Evolutionary conservation across 2,888 invertebrate species (phyloP), one percentile per base, ranked within the genome.

Genomic region (Acutogordius australiensis): DNA sequence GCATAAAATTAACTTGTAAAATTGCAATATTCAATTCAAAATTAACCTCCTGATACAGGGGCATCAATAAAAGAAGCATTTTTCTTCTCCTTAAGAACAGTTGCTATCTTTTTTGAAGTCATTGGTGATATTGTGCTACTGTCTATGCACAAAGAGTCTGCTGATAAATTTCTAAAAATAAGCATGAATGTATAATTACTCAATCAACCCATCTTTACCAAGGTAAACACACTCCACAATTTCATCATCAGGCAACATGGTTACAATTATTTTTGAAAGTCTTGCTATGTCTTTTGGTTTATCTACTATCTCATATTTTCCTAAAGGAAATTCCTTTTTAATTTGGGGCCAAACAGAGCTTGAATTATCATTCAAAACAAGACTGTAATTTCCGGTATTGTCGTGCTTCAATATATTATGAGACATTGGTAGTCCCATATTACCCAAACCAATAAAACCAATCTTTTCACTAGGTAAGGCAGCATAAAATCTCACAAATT

Each of bases 121-220:
- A 79, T 78, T 2, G 91, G 90, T 69, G 90, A 88, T 58, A 91
- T 84, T 44, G 97, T 97, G 64, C 88, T 90, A 63, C 88, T 85
- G 70, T 99, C 97, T 61, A 97, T 80, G 62, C 91, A 77, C 13
- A 37, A 37, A 91, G 74, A 76, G 2, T 13, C 18, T 37, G 8
- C 37, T 37, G 18, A 37, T 18, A 37, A 37, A 37, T 13, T 37
- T 37, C 18, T 37, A 37, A 37, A 37, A 28, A 1, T 28, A 21
- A 60, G 18, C 44, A 51, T 21, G 18, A 45, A 37, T 8, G 8
- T 37, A 37, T 13, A 8, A 60, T 61, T 60, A 78, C 78, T 74
- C 72, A 30, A 79, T 69, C 61, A 80, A 70, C 13, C 79, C 79
- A 64, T 75, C 75, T 28, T 75, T 68, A 1, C 76, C 76, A 2